Evolutionary conservation across 2,113 vertebrate genomes (phyloP).

Genomic region (Macrotis lagotis): DNA sequence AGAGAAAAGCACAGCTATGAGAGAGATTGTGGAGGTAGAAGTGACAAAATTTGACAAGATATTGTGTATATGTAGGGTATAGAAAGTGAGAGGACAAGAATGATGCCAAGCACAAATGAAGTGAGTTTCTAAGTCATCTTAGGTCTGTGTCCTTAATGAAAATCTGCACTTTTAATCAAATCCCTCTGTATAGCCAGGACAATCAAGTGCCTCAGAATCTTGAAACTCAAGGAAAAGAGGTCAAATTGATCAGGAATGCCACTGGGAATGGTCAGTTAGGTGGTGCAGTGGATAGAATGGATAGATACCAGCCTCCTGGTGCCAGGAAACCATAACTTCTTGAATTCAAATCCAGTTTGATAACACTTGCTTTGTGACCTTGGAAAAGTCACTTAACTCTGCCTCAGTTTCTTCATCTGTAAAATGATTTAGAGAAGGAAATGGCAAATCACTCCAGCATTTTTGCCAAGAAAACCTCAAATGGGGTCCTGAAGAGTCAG

Average conservation of each 20-base stretch:
- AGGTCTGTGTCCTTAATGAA: constrained; percentile 64
- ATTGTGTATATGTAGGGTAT: neutral
- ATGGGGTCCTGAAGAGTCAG: neutral
- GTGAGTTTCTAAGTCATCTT: neutral
- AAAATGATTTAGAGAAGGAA: constrained; percentile 78
- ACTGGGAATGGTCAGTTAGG: neutral
- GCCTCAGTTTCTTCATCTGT: neutral
- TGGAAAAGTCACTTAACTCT: neutral
- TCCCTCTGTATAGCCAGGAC: constrained; percentile 34
- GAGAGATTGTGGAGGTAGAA: neutral
- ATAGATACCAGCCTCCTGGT: too few species aligned
- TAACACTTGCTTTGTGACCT: neutral
- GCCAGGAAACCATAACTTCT: too few species aligned
- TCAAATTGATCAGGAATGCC: neutral
- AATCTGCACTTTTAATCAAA: constrained; percentile 88
- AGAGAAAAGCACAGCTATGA: neutral
- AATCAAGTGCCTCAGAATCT: neutral
- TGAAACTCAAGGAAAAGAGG: constrained; percentile 88
- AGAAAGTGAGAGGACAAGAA: neutral
- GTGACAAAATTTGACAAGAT: neutral
- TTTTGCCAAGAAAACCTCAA: constrained; percentile 37
- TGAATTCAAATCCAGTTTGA: neutral
- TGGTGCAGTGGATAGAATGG: constrained; percentile 88
- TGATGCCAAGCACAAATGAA: neutral
- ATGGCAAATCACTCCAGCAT: neutral